phyloP scores from a whole-genome alignment of 2,797 vertebrate species.

The Anguilla anguilla region DNA sequence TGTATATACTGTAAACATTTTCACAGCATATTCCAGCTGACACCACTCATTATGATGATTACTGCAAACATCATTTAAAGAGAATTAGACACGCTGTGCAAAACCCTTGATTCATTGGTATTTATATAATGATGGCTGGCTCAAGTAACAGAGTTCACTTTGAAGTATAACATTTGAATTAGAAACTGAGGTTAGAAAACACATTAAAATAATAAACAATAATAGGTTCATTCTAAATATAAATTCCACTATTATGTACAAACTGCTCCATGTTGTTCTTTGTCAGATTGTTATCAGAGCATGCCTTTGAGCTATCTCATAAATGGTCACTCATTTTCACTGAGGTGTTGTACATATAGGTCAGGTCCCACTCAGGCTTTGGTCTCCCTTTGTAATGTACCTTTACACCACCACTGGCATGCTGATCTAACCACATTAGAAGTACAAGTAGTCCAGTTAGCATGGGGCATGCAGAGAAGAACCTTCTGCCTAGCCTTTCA shows the following conservation, averaged over 20 bases:
- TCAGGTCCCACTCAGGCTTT: background rate
- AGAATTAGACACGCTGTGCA: background rate
- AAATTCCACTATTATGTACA: background rate
- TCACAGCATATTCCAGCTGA: background rate
- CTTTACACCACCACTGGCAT: background rate
- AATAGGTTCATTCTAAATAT: background rate
- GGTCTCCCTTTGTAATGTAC: background rate
- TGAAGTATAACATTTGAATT: background rate
- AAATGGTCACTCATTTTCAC: background rate
- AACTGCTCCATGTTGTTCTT: background rate
- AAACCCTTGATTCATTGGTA: background rate
- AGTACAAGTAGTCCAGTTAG: background rate
- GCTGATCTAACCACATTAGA: background rate
- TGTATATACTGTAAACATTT: slow-evolving; percentile 8
- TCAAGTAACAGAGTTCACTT: background rate
- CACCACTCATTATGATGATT: slow-evolving; percentile 9
- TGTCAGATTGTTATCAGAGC: background rate
- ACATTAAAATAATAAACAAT: background rate
- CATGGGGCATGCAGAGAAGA: background rate
- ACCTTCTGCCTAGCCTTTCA: background rate
- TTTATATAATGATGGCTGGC: slow-evolving; percentile 4
- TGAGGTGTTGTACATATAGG: background rate
- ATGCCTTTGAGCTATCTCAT: background rate
- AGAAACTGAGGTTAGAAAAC: slow-evolving; percentile 2
- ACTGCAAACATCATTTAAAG: slow-evolving; percentile 15